Percentiles rank a stretch among this genome's conserved stretches.
phyloP scores from a whole-genome alignment of 1,140 invertebrate species.

The Neoseiulus cucumeris region DNA sequence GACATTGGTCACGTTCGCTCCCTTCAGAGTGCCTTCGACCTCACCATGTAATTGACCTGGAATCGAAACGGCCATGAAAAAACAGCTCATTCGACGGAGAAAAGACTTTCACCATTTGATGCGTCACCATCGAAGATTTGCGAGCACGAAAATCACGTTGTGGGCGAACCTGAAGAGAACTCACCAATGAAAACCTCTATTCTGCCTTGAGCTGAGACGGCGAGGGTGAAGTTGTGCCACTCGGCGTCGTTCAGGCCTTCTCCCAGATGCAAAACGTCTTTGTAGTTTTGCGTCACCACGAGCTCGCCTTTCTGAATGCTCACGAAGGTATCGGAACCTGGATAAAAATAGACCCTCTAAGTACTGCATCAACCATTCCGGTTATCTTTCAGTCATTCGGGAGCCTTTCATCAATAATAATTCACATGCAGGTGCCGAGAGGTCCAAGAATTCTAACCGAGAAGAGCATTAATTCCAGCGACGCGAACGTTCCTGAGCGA shows the following conservation, averaged over 20 bases:
- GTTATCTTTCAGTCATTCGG: no score
- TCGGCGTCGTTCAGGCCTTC: constrained; percentile 56
- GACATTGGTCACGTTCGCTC: background rate
- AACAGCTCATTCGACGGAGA: background rate
- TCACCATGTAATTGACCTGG: background rate
- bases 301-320: background rate
- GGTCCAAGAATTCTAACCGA: no score
- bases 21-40: background rate
- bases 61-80: background rate
- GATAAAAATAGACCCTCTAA: no score
- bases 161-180: background rate
- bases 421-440: background rate
- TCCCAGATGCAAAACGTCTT: constrained; percentile 39
- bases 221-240: constrained; percentile 59
- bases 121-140: background rate
- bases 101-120: background rate
- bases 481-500: background rate
- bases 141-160: background rate
- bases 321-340: background rate
- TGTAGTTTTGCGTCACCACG: background rate
- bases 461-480: background rate
- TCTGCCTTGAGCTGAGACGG: constrained; percentile 30
- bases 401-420: background rate
- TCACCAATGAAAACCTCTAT: background rate
- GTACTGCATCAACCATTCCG: no score